phyloP scores from a whole-genome alignment of 2,888 invertebrate species.

The Nomada ferruginata region DNA sequence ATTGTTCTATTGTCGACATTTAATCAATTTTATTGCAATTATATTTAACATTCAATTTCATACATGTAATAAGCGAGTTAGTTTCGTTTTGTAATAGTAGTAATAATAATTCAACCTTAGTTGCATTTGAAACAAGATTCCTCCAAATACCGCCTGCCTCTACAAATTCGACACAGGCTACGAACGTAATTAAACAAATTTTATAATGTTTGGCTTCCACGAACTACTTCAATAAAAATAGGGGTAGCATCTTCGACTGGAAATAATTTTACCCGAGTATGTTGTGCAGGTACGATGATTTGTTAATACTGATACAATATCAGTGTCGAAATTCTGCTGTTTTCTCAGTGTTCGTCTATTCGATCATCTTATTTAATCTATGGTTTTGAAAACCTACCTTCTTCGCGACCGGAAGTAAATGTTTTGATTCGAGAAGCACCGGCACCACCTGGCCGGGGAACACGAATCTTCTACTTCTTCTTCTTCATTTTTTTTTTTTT shows the following conservation, averaged over 20 bases:
- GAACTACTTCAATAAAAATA: too few species aligned
- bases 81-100: not conserved
- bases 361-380: not conserved
- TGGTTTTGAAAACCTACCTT: constrained; percentile 21
- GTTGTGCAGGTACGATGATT: too few species aligned
- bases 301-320: too few species aligned
- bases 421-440: constrained; percentile 57
- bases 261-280: too few species aligned
- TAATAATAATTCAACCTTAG: not conserved
- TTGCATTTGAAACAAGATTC: not conserved
- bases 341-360: not conserved
- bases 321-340: too few species aligned
- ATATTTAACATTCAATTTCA: too few species aligned
- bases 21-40: too few species aligned
- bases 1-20: too few species aligned
- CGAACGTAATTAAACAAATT: not conserved
- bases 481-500: not conserved
- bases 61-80: too few species aligned
- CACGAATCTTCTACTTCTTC: constrained; percentile 17
- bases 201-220: too few species aligned
- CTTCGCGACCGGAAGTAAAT: constrained; percentile 55
- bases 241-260: too few species aligned
- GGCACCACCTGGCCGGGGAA: constrained; percentile 54
- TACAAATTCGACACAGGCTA: not conserved
- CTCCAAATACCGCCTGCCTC: not conserved